Conservation (phyloP, 2,113 vertebrate species). For the Oophaga pumilio region DNA sequence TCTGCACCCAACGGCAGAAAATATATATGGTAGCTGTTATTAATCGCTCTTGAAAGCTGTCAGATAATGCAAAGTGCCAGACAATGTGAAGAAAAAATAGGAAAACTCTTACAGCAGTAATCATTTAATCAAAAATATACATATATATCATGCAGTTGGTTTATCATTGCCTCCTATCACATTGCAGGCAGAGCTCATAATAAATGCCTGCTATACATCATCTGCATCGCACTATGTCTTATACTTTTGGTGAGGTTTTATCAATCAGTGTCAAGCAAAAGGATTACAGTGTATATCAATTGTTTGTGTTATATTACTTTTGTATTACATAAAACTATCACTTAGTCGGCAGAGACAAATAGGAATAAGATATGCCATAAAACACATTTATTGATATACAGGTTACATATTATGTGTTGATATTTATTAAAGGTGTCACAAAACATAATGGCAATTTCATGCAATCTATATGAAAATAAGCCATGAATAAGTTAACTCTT, state of each 20-base stretch:
- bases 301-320: constrained; percentile 39
- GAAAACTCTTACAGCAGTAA: constrained; percentile 21
- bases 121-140: constrained; percentile 37
- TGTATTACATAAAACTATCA: constrained; percentile 38
- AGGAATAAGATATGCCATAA: neutral
- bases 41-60: neutral
- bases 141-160: constrained; percentile 28
- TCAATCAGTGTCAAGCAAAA: constrained; percentile 32
- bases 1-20: neutral
- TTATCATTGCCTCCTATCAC: constrained; percentile 42
- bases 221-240: constrained; percentile 19
- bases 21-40: neutral
- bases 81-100: neutral
- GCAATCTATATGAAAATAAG: neutral
- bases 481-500: neutral
- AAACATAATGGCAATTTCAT: neutral
- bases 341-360: constrained; percentile 17
- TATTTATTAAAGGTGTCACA: constrained; percentile 18
- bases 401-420: neutral
- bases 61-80: constrained; percentile 21
- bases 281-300: constrained; percentile 37
- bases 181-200: constrained; percentile 25
- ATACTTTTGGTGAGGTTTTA: constrained; percentile 19
- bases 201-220: constrained; percentile 49
- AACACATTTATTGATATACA: neutral